Conservation (phyloP, 2,888 invertebrate genomes). For the Pseudococcus viburni region DNA sequence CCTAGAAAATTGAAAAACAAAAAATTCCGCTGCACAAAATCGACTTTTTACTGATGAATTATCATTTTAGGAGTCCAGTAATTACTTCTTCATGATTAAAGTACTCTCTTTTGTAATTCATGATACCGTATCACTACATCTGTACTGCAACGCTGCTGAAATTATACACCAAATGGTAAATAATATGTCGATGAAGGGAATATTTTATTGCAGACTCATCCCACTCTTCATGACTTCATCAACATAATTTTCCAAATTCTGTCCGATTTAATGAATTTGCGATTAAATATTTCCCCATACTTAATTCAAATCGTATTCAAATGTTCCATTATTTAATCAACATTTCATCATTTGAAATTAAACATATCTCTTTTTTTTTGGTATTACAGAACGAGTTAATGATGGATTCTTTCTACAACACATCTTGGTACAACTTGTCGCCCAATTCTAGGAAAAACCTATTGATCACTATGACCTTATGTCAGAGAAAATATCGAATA, state of each 20-base stretch:
- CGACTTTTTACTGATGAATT: too few species aligned
- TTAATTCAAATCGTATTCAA: too few species aligned
- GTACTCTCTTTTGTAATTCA: neutral
- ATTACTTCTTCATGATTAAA: neutral
- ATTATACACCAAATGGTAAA: neutral
- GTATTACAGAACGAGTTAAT: neutral
- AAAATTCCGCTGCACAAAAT: too few species aligned
- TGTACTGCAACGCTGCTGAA: neutral
- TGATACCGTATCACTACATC: neutral
- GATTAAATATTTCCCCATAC: too few species aligned
- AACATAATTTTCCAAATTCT: too few species aligned
- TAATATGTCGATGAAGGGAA: too few species aligned
- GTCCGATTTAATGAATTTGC: too few species aligned
- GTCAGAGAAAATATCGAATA: constrained; percentile 3
- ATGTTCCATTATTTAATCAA: too few species aligned
- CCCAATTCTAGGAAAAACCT: neutral
- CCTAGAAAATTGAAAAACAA: too few species aligned
- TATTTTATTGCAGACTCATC: too few species aligned
- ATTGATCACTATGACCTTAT: neutral
- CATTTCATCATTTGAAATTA: neutral
- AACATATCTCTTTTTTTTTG: neutral
- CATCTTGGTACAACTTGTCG: neutral
- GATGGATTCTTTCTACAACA: neutral
- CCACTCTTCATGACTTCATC: too few species aligned
- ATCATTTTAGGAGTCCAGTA: neutral